Conservation (phyloP, 2,113 vertebrate genomes). For the Apodemus sylvaticus region DNA sequence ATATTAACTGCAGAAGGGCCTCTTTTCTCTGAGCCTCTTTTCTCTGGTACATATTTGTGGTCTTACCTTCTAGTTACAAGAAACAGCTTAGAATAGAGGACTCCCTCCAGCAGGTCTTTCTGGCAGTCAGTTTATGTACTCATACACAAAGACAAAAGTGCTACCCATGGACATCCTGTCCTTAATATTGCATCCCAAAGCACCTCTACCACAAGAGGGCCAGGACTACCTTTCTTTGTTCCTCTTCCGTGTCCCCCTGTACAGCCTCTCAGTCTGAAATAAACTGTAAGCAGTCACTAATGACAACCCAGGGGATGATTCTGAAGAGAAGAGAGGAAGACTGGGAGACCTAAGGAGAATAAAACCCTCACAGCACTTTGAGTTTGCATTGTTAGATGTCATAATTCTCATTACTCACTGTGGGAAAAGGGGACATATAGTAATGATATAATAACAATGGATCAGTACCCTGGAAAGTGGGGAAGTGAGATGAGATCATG, state of each 20-base stretch:
- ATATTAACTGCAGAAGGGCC: not conserved
- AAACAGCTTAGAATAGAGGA: not conserved
- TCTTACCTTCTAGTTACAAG: not conserved
- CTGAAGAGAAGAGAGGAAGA: not conserved
- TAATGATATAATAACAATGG: no score
- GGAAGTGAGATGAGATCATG: not conserved
- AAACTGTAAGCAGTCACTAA: not conserved
- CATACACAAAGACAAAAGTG: not conserved
- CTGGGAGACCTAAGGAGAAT: not conserved
- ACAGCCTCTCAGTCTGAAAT: not conserved
- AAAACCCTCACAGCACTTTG: not conserved
- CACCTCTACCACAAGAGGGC: not conserved
- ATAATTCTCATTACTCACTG: not conserved
- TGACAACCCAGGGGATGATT: not conserved
- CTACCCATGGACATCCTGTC: fast-evolving
- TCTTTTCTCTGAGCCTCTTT: not conserved
- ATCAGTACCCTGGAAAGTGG: no score
- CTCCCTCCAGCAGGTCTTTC: not conserved
- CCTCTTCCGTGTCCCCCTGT: not conserved
- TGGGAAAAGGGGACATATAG: not conserved
- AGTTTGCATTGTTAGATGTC: not conserved
- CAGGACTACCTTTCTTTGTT: not conserved
- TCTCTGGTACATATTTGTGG: not conserved
- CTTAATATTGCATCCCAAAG: not conserved
- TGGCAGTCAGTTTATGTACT: not conserved